phyloP scores from a whole-genome alignment of 2,797 vertebrate species.

The Gymnodraco acuticeps region DNA sequence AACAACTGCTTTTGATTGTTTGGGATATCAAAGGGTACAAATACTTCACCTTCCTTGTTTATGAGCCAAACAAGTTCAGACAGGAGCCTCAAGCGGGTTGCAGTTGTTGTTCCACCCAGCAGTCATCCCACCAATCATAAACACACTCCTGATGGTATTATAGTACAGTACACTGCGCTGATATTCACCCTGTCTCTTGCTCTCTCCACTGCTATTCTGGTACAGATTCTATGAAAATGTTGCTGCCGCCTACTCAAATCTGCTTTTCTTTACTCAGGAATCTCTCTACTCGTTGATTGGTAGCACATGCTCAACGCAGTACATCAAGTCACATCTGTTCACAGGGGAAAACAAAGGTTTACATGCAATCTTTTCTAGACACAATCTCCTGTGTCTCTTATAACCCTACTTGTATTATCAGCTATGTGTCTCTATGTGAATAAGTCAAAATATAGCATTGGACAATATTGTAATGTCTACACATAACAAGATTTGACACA shows the following conservation, averaged over 20 bases:
- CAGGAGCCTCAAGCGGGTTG: slow-evolving; percentile 43
- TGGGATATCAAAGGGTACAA: slow-evolving; percentile 20
- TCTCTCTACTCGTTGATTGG: slow-evolving; percentile 43
- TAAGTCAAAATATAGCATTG: neutral
- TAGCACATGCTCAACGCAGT: slow-evolving; percentile 44
- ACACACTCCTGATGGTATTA: slow-evolving; percentile 36
- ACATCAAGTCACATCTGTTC: slow-evolving; percentile 38
- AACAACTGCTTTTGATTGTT: slow-evolving; percentile 11
- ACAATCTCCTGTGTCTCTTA: neutral
- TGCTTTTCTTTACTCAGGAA: slow-evolving; percentile 42
- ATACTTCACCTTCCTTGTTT: slow-evolving; percentile 25
- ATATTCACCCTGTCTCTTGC: slow-evolving; percentile 48
- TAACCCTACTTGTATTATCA: neutral
- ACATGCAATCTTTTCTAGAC: slow-evolving; percentile 10
- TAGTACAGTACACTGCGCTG: slow-evolving; percentile 39
- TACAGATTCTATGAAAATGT: slow-evolving; percentile 50
- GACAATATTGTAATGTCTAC: slow-evolving; percentile 11
- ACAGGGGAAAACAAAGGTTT: slow-evolving; percentile 1
- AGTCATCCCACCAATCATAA: slow-evolving; percentile 42
- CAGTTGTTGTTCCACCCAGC: slow-evolving; percentile 14
- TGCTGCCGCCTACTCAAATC: slow-evolving; percentile 56
- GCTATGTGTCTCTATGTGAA: neutral
- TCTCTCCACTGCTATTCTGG: slow-evolving; percentile 50
- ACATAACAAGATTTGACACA: neutral
- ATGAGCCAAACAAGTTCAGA: slow-evolving; percentile 56